Evolutionary conservation across 92 coral and sea anemone genomes (phyloP).

Genomic region (Metridium senile): DNA sequence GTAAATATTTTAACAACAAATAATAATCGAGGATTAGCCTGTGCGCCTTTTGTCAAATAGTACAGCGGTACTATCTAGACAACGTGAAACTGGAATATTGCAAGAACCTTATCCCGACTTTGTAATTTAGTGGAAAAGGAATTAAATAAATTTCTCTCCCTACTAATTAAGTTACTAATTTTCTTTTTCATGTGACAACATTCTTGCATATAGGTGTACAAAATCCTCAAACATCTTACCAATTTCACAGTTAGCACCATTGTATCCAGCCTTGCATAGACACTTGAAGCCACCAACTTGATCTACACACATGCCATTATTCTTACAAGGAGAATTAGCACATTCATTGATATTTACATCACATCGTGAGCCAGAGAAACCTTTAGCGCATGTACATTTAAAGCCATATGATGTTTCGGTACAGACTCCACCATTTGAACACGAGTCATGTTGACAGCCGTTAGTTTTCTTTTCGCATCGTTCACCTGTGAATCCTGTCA

Average conservation of each 20-base stretch:
- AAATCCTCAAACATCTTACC: constrained; percentile 53
- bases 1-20: too few relatives aligned
- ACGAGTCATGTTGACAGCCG: constrained; percentile 84
- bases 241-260: constrained; percentile 76
- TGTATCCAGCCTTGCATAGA: constrained; percentile 76
- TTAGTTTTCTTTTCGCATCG: constrained; percentile 80
- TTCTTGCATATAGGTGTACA: too few relatives aligned
- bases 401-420: constrained; percentile 65
- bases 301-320: constrained; percentile 87
- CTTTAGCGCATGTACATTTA: constrained; percentile 67
- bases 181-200: too few relatives aligned
- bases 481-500: constrained; percentile 78
- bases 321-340: constrained; percentile 79
- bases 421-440: constrained; percentile 78
- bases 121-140: too few relatives aligned
- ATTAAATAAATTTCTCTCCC: too few relatives aligned
- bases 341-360: constrained; percentile 81
- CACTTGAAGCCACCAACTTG: constrained; percentile 74
- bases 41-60: too few relatives aligned
- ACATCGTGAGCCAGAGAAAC: constrained; percentile 79
- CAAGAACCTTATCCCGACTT: too few relatives aligned
- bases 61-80: too few relatives aligned
- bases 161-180: too few relatives aligned
- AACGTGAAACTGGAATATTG: too few relatives aligned
- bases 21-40: too few relatives aligned